A percentile compares a stretch with the other conserved stretches of the same genome.
Evolutionary conservation across 2,797 vertebrate species (phyloP).

Genomic region (Myotis planiceps): DNA sequence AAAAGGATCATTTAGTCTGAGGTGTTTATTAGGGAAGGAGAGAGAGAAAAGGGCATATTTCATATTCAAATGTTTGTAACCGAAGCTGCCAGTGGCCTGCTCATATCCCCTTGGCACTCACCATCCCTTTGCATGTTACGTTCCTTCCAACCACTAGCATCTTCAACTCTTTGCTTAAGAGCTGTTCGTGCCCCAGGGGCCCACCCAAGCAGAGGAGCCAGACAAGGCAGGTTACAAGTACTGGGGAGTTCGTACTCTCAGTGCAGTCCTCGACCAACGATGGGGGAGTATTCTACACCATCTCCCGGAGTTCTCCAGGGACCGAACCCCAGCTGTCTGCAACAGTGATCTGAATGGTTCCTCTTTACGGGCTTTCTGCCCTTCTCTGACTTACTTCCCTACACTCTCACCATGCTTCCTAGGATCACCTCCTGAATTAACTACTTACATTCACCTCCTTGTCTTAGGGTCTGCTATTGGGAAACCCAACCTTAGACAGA

Average conservation of each 20-base stretch:
- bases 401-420: neutral
- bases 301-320: neutral
- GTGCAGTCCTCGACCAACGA: neutral
- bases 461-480: neutral
- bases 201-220: neutral
- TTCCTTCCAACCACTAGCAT: neutral
- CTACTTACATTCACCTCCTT: neutral
- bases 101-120: neutral
- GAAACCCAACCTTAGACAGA: neutral
- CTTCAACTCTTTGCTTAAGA: neutral
- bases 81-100: neutral
- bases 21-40: conserved; percentile 12
- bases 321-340: neutral
- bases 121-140: neutral
- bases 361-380: neutral
- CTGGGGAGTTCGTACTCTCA: neutral
- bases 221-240: neutral
- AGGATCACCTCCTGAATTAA: neutral
- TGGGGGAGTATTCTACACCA: neutral
- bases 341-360: neutral
- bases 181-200: neutral
- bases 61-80: neutral
- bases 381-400: neutral
- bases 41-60: neutral
- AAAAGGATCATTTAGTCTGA: conserved; percentile 24